These are phyloP conservation scores for Halocynthia aurantium DNA, from an alignment of 23 tunicate genomes.

Conservation along the genomic window DNA sequence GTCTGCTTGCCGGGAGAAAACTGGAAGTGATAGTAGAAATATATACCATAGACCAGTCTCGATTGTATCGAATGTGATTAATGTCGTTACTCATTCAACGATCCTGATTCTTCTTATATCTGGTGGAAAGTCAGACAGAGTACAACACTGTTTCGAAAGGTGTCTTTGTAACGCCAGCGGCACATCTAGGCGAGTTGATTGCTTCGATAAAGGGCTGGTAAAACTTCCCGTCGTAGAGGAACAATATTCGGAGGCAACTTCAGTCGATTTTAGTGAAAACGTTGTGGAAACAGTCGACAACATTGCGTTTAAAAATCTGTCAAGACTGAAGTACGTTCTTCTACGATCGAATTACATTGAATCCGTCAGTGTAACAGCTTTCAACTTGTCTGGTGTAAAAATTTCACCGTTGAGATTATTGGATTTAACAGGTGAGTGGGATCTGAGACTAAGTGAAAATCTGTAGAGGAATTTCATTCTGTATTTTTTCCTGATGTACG, in stretches of 20 bases:
- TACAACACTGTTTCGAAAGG: too few relatives aligned
- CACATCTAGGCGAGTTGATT: neutral
- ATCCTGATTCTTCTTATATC: too few relatives aligned
- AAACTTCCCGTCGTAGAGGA: neutral
- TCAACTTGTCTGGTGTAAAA: neutral
- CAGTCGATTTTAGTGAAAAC: neutral
- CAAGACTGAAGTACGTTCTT: neutral
- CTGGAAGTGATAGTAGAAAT: too few relatives aligned
- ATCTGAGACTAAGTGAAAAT: neutral
- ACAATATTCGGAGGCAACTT: neutral
- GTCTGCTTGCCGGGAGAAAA: too few relatives aligned
- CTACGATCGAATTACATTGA: neutral
- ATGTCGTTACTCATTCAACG: too few relatives aligned
- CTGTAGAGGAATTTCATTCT: neutral
- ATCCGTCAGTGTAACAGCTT: neutral
- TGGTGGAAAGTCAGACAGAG: too few relatives aligned
- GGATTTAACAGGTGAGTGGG: conserved; percentile 17
- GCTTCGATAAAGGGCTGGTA: neutral
- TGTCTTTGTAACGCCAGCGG: too few relatives aligned
- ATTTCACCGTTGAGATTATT: conserved; percentile 4
- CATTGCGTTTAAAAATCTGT: neutral
- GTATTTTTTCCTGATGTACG: conserved; percentile 6
- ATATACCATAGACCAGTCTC: too few relatives aligned
- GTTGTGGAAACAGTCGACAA: neutral
- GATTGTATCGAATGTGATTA: too few relatives aligned